Evolutionary conservation across 2,888 invertebrate species (phyloP).

Genomic region (Tenthredo mesomela): DNA sequence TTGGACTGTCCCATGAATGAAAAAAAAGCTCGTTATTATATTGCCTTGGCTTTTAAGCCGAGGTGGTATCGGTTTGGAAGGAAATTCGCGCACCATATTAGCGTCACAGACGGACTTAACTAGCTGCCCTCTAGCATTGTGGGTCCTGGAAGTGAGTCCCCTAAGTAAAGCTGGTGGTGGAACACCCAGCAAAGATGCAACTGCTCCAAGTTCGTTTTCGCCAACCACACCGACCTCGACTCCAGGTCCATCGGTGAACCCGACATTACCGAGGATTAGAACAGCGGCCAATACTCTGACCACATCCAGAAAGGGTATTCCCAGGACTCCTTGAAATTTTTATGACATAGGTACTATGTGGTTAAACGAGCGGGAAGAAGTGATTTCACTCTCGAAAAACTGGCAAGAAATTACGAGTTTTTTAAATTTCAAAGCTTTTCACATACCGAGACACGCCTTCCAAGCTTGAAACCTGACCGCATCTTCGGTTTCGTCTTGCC

Average conservation of each 20-base stretch:
- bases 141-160: slow-evolving; percentile 91
- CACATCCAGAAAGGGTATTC: slow-evolving; percentile 96
- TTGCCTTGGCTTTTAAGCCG: not conserved
- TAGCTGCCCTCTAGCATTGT: slow-evolving; percentile 88
- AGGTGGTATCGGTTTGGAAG: not conserved
- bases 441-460: slow-evolving; percentile 90
- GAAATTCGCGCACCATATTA: slow-evolving; percentile 81
- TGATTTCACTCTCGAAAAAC: not conserved
- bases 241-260: slow-evolving; percentile 90
- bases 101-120: slow-evolving; percentile 91
- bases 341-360: not conserved
- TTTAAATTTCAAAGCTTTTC: not conserved
- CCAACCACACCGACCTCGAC: slow-evolving; percentile 89
- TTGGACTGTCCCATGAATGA: slow-evolving; percentile 81
- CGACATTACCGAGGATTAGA: slow-evolving; percentile 94
- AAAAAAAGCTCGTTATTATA: not conserved
- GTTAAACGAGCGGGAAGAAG: not conserved
- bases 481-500: slow-evolving; percentile 87
- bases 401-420: not conserved
- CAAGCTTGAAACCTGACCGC: slow-evolving; percentile 91
- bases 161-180: slow-evolving; percentile 87
- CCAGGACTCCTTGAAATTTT: slow-evolving; percentile 83
- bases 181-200: slow-evolving; percentile 90
- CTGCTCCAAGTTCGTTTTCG: slow-evolving; percentile 91
- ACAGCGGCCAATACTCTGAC: slow-evolving; percentile 95